These are phyloP conservation scores for Aleiodes testaceus DNA, from an alignment of 2,888 invertebrate species.

Conservation along the genomic window DNA sequence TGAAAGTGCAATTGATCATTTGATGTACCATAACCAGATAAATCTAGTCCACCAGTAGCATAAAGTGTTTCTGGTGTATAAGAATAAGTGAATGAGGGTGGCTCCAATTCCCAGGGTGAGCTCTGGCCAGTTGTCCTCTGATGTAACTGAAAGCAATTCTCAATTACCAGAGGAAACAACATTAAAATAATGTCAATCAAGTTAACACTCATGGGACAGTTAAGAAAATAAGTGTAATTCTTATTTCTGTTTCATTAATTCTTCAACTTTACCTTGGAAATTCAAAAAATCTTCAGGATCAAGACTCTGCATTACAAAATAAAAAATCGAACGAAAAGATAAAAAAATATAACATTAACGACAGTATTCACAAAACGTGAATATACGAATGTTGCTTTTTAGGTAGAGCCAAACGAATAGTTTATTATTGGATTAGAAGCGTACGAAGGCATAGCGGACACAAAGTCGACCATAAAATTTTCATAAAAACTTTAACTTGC, in stretches of 20 bases:
- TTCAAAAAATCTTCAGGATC: conserved; percentile 59
- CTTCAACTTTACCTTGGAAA: neutral
- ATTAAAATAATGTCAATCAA: neutral
- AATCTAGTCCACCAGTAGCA: conserved; percentile 57
- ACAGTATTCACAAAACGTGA: conserved; percentile 21
- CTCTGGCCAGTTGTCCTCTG: conserved; percentile 59
- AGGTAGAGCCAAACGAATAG: conserved; percentile 33
- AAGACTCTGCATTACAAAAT: conserved; percentile 64
- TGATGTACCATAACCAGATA: conserved; percentile 57
- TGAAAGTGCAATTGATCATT: conserved; percentile 72
- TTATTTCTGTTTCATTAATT: neutral
- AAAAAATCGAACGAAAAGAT: neutral
- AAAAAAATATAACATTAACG: neutral
- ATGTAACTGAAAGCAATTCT: conserved; percentile 32
- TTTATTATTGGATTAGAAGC: conserved; percentile 40
- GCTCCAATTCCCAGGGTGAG: conserved; percentile 68
- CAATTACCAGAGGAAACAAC: neutral
- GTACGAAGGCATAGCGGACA: conserved; percentile 14
- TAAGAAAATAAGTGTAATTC: neutral
- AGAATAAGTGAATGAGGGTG: conserved; percentile 62
- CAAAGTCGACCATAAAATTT: conserved; percentile 21
- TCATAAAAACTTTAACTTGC: conserved; percentile 6
- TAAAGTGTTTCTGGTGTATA: conserved; percentile 62
- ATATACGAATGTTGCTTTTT: conserved; percentile 33
- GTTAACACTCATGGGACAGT: neutral